Evolutionary conservation across 2,797 vertebrate genomes (phyloP).

Genomic region (Oreochromis grahami): DNA sequence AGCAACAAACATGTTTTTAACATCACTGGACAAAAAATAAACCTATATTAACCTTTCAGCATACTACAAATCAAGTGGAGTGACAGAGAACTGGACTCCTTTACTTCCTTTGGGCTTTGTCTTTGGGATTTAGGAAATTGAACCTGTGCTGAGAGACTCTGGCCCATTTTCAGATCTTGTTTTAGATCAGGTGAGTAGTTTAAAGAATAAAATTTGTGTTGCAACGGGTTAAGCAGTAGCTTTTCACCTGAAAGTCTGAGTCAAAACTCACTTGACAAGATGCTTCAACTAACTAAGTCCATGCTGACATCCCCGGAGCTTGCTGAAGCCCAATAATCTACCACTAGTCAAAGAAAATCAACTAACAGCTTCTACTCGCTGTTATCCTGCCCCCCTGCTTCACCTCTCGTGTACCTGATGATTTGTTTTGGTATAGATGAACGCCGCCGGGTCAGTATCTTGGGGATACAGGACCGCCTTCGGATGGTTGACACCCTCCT

Average conservation of each 20-base stretch:
- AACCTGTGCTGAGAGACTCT: not conserved
- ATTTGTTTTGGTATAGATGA: conserved; percentile 80
- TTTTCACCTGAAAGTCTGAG: not conserved
- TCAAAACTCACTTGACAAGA: not conserved
- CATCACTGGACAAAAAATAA: not conserved
- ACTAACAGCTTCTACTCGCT: not conserved
- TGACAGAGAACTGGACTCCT: not conserved
- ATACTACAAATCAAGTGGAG: not conserved
- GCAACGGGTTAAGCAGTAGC: not conserved
- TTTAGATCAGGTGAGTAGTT: not conserved
- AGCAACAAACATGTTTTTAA: not conserved
- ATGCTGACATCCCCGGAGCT: not conserved
- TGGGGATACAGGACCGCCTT: conserved; percentile 86
- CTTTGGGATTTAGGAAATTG: not conserved
- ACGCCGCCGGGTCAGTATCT: conserved; percentile 71
- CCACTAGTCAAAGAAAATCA: not conserved
- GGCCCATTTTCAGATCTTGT: not conserved
- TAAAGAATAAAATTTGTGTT: not conserved
- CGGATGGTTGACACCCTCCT: conserved; percentile 72
- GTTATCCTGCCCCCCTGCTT: not conserved
- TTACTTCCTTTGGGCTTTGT: not conserved
- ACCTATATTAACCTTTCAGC: not conserved
- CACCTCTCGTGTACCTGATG: conserved; percentile 83
- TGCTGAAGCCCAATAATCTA: not conserved
- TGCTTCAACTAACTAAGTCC: not conserved